Base-by-base conservation (phyloP, 2,113 vertebrate species). In the Hemichromis elongatus region DNA sequence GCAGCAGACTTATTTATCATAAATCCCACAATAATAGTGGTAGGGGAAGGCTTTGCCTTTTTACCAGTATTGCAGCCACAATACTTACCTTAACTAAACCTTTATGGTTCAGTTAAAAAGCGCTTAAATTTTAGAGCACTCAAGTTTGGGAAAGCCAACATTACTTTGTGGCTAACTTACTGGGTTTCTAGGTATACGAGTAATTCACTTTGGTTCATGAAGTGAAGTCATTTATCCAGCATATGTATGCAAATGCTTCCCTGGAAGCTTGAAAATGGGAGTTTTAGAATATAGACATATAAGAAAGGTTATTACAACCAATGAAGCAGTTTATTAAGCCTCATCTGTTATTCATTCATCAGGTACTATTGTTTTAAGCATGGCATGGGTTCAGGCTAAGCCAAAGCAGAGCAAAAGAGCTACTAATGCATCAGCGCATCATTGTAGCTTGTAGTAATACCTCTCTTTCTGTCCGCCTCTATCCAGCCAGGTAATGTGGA, bases 391-490 rank as follows among this genome's bases (percentile, higher is more conserved):
- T 84, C n/a, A 33, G 79, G 53, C 82, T 77, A 79, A 19, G 87
- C 79, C 57, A 86, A 93, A 90, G 91, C 90, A 89, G 66, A 85
- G 83, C 61, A 86, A 45, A 86, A 88, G 61, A 90, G 37, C 88
- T 94, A 96, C 96, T 92, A 92, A 79, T 80, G 59, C 90, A 89
- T 57, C 70, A 88, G 77, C 87, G 70, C 82, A 83, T 77, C n/a
- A 61, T 35, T 57, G 37, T 54, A 82, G 73, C 59, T 89, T 78
- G 80, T 37, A 61, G 59, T 77, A 92, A 94, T 99, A 99, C 98
- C 98, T 99, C 97, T 96, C 97, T 92, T 97, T 96, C 97, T 98
- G 97, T 99, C 98, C 95, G 96, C 95, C 96, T 98, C 97, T 98
- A 96, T 98, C 98, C 98, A 99, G 96, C 96, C 97, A 96, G 98